These are phyloP conservation scores for Coendou prehensilis DNA, from an alignment of 2,797 vertebrate species.

Conservation along the genomic window DNA sequence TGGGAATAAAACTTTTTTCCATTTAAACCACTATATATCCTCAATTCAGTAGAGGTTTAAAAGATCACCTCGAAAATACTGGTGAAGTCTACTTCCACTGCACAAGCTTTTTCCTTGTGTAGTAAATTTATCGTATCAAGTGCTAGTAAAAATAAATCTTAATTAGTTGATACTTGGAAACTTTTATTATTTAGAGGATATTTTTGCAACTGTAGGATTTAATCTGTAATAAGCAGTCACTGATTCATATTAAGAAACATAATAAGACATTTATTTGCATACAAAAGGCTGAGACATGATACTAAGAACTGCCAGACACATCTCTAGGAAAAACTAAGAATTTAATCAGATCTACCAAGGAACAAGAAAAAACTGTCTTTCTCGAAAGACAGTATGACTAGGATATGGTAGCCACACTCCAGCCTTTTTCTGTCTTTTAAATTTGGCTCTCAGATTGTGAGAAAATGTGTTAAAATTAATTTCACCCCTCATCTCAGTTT, in stretches of 20 bases:
- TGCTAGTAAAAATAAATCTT: conserved; percentile 15
- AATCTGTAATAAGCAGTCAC: background rate
- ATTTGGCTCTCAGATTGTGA: conserved; percentile 42
- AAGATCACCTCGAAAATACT: background rate
- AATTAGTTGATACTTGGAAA: background rate
- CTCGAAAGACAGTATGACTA: background rate
- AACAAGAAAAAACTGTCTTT: conserved; percentile 37
- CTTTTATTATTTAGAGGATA: background rate
- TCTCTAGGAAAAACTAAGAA: conserved; percentile 40
- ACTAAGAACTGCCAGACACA: background rate
- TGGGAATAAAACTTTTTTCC: background rate
- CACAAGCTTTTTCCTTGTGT: background rate
- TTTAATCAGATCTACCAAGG: conserved; percentile 13
- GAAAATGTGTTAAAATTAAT: background rate
- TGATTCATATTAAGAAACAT: conserved; percentile 50
- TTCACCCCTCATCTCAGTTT: background rate
- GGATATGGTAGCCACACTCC: background rate
- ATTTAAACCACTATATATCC: background rate
- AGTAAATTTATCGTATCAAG: background rate
- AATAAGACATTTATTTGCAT: background rate
- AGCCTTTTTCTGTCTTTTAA: background rate
- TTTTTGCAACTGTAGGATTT: background rate
- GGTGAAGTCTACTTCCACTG: background rate
- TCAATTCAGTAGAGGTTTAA: background rate
- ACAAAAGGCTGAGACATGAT: background rate